Conservation (phyloP, 2,113 vertebrate species). For the Theristicus caerulescens region DNA sequence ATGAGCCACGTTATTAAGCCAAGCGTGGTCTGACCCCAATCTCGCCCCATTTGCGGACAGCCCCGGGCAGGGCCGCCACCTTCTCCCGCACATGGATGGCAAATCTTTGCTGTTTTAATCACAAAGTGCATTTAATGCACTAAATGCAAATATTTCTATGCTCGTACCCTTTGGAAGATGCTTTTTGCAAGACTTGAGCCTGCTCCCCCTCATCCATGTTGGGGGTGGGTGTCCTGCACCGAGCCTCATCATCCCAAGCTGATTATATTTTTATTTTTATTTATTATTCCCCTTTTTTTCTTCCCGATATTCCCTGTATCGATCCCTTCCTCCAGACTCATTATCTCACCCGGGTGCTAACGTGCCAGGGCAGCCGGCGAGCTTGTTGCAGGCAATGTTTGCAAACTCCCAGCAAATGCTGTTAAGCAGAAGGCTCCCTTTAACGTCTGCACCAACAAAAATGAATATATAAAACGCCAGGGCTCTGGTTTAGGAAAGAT, state of each 20-base stretch:
- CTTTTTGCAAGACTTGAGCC: background rate
- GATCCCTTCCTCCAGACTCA: background rate
- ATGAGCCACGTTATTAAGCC: background rate
- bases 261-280: background rate
- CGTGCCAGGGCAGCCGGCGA: background rate
- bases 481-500: background rate
- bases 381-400: background rate
- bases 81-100: fast-evolving
- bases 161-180: background rate
- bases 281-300: background rate
- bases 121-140: background rate
- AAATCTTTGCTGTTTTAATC: background rate
- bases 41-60: background rate
- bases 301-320: background rate
- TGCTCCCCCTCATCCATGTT: background rate
- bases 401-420: background rate
- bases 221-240: background rate
- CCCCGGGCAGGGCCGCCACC: background rate
- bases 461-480: background rate
- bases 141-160: background rate
- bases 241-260: background rate
- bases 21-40: background rate
- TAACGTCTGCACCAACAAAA: background rate
- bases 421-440: background rate
- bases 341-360: background rate